Base-by-base conservation (phyloP, 2,888 invertebrate genomes). In the Dorcus hopei region DNA sequence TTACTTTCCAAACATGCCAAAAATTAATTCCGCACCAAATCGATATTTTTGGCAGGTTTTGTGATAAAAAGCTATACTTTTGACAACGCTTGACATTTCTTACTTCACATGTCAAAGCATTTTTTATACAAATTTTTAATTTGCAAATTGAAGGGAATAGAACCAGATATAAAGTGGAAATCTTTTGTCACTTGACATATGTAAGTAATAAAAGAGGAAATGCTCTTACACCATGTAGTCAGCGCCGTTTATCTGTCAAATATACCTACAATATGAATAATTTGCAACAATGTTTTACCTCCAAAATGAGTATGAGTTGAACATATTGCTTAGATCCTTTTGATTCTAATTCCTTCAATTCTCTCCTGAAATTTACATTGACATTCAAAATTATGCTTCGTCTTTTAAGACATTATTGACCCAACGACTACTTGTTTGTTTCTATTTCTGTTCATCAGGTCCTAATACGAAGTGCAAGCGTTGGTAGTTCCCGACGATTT, bases 51-150 rank as follows among this genome's bases (percentile, higher is more conserved):
- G 14, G 14, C 14, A 14, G 14, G 14, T 14, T 14, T 14, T 14
- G 5, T 6, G 7, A 33, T 33, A 7, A 33, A 33, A 33, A 33
- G 26, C 6, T 33, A 33, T 5, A 33, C 19, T 23, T 52, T 52
- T 61, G 58, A 61, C 58, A 52, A 42, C 39, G 59, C 43, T 40
- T 61, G 59, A 61, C 63, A 56, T 54, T 56, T 45, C 41, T 60
- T 47, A 14, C 23, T 54, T 53, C n/a, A 23, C 14, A 39, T 11
- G 19, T 47, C 19, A 33, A 52, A 26, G 9, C 8, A 7, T 41
- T 43, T 19, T 19, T 19, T 19, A 19, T 3, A 19, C 19, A 2
- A 19, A 19, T 19, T 19, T 19, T 19, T 33, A 33, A 14, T 11
- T 6, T 19, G 7, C 23, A 50, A n/a, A 0, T 19, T 14, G 14